Base-by-base conservation (phyloP, 1,140 invertebrate species). In the Macrocentrus cingulum region DNA sequence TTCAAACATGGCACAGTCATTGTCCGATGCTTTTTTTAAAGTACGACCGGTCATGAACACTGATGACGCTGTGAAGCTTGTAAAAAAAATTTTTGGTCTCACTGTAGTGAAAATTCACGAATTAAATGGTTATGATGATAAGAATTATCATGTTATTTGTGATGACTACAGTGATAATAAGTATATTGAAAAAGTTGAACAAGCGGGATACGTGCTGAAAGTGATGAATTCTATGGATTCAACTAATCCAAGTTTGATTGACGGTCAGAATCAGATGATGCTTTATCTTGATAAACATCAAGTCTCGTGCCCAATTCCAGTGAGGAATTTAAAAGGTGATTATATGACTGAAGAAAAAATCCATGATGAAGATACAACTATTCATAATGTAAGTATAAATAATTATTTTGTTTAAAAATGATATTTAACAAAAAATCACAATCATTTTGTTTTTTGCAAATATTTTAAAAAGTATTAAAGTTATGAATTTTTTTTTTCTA, bases 211-310 rank as follows among this genome's bases (percentile, higher is more conserved):
- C 66, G 86, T 91, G 7, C 75, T 95, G 22, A 94, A 94, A 79
- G 84, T 95, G 34, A 77, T 90, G 16, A 95, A 94, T 74, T 84
- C 87, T 0, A 77, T 91, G 67, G 90, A 94, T 69, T 91, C 91
- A 0, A 79, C 85, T 64, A 86, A 90, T 25, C 68, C 76, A 0
- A 65, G 74, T 1, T 77, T 88, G 16, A 81, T 92, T 11, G 87
- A 91, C 45, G 89, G 84, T 0, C 90, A 92, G 72, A 89, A 84
- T 57, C 79, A 87, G 58, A 75, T 89, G 36, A 82, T 91, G 77
- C 70, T 88, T 2, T 87, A 83, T 68, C 79, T 91, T 42, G 75
- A 87, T 84, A 75, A 85, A 59, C 80, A 83, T 8, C 75, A 80
- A 7, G 79, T 91, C 4, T 72, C 68, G 1, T 91, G 89, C 59